Base-by-base conservation (phyloP, 2,113 vertebrate species). In the Sander vitreus region DNA sequence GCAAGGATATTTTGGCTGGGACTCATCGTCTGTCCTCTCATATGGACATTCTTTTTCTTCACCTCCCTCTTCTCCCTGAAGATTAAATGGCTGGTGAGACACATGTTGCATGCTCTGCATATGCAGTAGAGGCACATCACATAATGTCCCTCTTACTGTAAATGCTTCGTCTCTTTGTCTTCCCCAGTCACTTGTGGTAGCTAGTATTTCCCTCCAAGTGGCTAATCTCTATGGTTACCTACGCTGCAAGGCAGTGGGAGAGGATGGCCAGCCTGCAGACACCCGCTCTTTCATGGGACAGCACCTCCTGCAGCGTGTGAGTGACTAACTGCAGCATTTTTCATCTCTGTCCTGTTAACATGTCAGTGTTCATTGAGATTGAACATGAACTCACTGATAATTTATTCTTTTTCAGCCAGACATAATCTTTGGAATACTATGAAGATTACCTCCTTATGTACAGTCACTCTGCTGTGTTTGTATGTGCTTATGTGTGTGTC, bases 221-320 rank as follows among this genome's bases (percentile, higher is more conserved):
- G 96, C 96, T 0, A 97, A 97, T 81, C 95, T 98, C 14, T 97
- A 96, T 0, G 97, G 97, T 71, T 97, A 97, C 73, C 81, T 97
- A 83, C 95, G 96, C 51, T 97, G 96, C 80, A 97, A 97, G 83
- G 89, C 96, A 57, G 96, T 94, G 33, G 95, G 94, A 7, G 90
- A 93, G 55, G 91, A 94, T 18, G 78, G 81, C 80, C 80, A 84
- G 80, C 90, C 91, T 85, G 94, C 76, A 85, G 80, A 80, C 16
- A 85, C 94, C 1, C 90, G 94, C 8, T 90, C 85, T 4, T 89
- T 96, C 68, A 91, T 90, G 33, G 93, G 93, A 58, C 94, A 83
- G 72, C 93, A 93, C 15, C 93, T 93, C 80, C 92, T 96, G 73
- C 96, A 94, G 89, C 92, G 85, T 90, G 96, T 97, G 92, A 96